Evolutionary conservation across 92 coral and sea anemone genomes (phyloP).

Genomic region (Chrysogorgia sp.): DNA sequence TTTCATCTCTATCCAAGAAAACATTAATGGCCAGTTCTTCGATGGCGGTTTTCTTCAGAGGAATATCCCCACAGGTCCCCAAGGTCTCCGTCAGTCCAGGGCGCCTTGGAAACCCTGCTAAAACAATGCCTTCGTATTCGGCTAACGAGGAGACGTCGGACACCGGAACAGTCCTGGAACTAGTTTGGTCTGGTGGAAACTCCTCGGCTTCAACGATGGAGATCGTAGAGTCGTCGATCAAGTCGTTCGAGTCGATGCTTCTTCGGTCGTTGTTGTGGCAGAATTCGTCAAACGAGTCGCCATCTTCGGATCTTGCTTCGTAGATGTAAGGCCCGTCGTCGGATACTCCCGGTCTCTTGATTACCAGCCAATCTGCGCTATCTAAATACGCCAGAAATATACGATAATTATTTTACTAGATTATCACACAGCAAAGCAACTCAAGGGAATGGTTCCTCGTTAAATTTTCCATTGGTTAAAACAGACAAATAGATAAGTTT

Average conservation of each 20-base stretch:
- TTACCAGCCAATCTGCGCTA: slow-evolving; percentile 27
- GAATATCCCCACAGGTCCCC: slow-evolving; percentile 68
- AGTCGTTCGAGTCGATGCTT: slow-evolving; percentile 38
- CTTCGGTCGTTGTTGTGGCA: slow-evolving; percentile 67
- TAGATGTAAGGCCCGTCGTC: slow-evolving; percentile 44
- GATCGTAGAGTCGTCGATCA: slow-evolving; percentile 32
- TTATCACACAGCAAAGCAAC: too few relatives aligned
- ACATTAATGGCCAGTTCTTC: slow-evolving; percentile 72
- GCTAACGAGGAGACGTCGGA: neutral
- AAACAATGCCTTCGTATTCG: slow-evolving; percentile 73
- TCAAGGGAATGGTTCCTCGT: too few relatives aligned
- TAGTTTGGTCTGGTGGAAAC: neutral
- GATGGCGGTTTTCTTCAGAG: slow-evolving; percentile 56
- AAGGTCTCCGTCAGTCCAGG: slow-evolving; percentile 68
- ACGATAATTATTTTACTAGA: too few relatives aligned
- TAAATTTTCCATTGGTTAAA: too few relatives aligned
- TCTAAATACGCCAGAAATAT: slow-evolving; percentile 5
- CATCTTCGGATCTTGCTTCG: slow-evolving; percentile 64
- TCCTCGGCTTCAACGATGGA: slow-evolving; percentile 30
- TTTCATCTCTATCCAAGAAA: slow-evolving; percentile 72
- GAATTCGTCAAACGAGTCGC: slow-evolving; percentile 92
- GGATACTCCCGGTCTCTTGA: slow-evolving; percentile 30
- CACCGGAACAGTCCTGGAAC: neutral
- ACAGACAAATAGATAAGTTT: too few relatives aligned
- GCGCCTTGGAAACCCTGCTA: slow-evolving; percentile 78